Evolutionary conservation across 2,888 invertebrate genomes (phyloP), one percentile per base, ranked within the genome.

Genomic region (Rhagium mordax): DNA sequence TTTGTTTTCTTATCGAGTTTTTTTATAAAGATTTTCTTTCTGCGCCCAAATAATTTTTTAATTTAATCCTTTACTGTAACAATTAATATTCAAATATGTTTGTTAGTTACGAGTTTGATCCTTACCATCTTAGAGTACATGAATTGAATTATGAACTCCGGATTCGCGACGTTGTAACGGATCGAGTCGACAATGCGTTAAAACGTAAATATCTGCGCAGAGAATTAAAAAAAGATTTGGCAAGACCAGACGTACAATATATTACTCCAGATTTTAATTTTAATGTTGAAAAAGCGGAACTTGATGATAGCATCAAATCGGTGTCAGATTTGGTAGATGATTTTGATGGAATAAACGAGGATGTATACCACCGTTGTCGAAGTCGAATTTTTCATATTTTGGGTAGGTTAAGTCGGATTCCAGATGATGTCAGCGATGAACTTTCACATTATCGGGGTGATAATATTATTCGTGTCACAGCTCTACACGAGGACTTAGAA

Each of bases 101-200:
- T n/a, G 47, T 21, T 41, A 33, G 27, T 61, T 61, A 61, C 21
- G 20, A 61, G 2, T 27, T 33, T 16, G 62, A 62, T 20, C 24
- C 48, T 47, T 15, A 1, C 3, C 48, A 62, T 48, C 48, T 48
- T n/a, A 47, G 48, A 27, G 27, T 48, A 13, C 48, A 67, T 10
- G 67, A 67, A 20, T 27, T 67, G 5, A 67, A 67, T 33, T 67
- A 67, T 57, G 67, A 67, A 57, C 24, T 67, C 3, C 13, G 33
- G 3, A 57, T 67, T 16, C 7, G 67, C 0, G 67, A 49, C 0
- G 67, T 67, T 1, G 41, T 4, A 1, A 57, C 67, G 10, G 67
- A 67, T 47, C 29, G 67, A 3, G 53, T 67, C 2, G 48, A 48
- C 7, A 21, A 33, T 2, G 18, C 20, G 20, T 41, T 67, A 20